These are phyloP conservation scores for Vultur gryphus DNA, from an alignment of 2,797 vertebrate species.

Conservation along the genomic window DNA sequence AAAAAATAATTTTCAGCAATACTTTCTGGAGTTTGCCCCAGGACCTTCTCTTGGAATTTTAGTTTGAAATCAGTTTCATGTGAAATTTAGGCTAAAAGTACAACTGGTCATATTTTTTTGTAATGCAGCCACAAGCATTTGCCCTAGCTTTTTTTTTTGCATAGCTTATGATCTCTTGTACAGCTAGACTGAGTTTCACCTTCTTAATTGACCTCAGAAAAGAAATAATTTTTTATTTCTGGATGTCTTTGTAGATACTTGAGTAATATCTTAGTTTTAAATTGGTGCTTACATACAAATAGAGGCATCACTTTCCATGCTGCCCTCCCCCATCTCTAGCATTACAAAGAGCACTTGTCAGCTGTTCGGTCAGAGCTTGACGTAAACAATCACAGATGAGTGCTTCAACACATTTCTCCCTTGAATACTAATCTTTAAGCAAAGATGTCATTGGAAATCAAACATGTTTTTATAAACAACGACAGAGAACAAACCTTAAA, in stretches of 20 bases:
- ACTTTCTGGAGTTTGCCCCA: background rate
- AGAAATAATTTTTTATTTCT: background rate
- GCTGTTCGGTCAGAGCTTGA: background rate
- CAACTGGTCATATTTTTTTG: background rate
- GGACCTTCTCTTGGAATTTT: background rate
- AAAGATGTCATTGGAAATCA: background rate
- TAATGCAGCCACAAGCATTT: background rate
- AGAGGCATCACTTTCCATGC: background rate
- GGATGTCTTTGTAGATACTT: background rate
- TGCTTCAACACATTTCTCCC: background rate
- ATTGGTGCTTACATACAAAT: background rate
- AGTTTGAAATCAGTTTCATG: background rate
- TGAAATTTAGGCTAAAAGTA: background rate
- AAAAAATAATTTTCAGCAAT: background rate
- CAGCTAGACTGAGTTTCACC: background rate
- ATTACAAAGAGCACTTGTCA: constrained; percentile 10
- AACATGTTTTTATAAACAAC: background rate
- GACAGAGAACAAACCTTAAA: background rate
- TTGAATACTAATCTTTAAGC: background rate
- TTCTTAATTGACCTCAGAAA: background rate
- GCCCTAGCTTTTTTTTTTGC: background rate
- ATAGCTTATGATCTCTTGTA: background rate
- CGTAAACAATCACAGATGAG: background rate
- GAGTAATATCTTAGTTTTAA: background rate
- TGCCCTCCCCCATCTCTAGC: background rate